phyloP scores from a whole-genome alignment of 2,888 invertebrate genomes.

The Tenthredo notha region DNA sequence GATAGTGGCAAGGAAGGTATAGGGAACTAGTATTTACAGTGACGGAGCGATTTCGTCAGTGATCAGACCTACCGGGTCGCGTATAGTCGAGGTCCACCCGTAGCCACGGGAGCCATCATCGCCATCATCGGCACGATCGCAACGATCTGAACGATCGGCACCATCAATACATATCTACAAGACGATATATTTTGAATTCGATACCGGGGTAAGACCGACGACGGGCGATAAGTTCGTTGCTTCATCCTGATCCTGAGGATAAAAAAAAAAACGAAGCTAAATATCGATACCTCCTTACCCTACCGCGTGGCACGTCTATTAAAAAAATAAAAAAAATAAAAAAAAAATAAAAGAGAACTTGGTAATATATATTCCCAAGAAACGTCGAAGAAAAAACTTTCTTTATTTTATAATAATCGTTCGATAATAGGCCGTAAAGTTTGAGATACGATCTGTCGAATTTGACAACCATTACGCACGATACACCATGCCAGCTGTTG shows the following conservation, averaged over 20 bases:
- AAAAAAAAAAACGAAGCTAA: constrained; percentile 11
- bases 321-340: too few relatives aligned
- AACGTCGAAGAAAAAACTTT: constrained; percentile 11
- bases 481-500: not conserved
- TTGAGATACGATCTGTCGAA: constrained; percentile 38
- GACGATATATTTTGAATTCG: constrained; percentile 36
- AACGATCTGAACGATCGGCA: constrained; percentile 39
- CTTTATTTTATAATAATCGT: constrained; percentile 40
- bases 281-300: not conserved
- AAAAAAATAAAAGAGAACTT: too few relatives aligned
- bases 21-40: constrained; percentile 47
- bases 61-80: constrained; percentile 37
- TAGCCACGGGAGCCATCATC: constrained; percentile 51
- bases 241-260: constrained; percentile 5
- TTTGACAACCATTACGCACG: constrained; percentile 33
- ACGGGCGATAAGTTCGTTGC: constrained; percentile 23
- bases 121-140: constrained; percentile 52
- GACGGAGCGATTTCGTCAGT: constrained; percentile 53
- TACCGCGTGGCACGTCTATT: not conserved
- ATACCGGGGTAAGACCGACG: constrained; percentile 33
- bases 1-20: not conserved
- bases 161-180: constrained; percentile 35
- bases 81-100: constrained; percentile 22
- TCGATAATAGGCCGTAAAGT: constrained; percentile 15
- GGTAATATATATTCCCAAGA: not conserved